Conservation (phyloP, 2,113 vertebrate genomes). For the Canis aureus region DNA sequence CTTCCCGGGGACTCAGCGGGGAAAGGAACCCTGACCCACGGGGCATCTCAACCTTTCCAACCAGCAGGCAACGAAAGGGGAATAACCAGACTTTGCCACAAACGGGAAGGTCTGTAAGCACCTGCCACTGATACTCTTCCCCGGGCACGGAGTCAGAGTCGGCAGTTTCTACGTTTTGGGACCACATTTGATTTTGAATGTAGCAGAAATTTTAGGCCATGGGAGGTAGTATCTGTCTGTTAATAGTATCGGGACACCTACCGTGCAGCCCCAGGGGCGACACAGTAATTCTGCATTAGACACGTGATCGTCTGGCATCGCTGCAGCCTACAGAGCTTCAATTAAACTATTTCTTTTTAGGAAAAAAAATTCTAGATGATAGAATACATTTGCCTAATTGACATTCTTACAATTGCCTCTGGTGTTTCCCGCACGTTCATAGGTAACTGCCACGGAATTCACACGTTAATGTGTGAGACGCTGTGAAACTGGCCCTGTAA, state of each 20-base stretch:
- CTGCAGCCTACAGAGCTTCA: neutral
- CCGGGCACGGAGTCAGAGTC: neutral
- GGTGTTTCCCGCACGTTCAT: neutral
- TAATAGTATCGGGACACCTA: neutral
- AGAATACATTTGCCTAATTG: neutral
- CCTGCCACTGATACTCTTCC: fast-evolving
- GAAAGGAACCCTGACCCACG: fast-evolving
- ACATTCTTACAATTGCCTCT: neutral
- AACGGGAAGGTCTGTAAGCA: too few relatives aligned
- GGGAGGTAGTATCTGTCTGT: neutral
- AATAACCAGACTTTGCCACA: neutral
- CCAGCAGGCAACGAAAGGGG: too few relatives aligned
- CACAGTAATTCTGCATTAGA: neutral
- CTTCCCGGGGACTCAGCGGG: neutral
- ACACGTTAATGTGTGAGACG: neutral
- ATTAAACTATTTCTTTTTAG: neutral
- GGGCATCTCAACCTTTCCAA: neutral
- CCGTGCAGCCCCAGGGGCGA: fast-evolving
- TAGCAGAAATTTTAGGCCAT: neutral
- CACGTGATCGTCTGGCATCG: neutral
- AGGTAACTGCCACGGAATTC: neutral
- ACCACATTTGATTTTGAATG: too few relatives aligned
- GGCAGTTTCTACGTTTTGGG: neutral
- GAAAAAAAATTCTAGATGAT: neutral
- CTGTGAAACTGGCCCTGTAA: neutral